Percentiles rank a stretch among this genome's conserved stretches.
Evolutionary conservation across 2,888 invertebrate species (phyloP).

Genomic region (Cerceris ruficornis): DNA sequence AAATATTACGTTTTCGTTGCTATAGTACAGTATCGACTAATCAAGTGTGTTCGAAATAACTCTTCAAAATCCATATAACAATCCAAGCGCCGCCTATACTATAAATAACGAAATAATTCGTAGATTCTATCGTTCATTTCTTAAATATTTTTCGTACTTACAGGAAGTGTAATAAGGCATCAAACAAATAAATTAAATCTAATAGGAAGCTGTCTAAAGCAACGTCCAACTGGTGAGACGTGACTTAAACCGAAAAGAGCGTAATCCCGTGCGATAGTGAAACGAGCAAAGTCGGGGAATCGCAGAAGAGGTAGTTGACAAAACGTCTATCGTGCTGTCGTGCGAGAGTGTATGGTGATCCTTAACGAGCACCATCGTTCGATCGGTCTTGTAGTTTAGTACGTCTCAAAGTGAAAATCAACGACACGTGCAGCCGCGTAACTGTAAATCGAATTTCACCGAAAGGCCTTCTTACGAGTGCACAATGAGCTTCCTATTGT

Average conservation of each 20-base stretch:
- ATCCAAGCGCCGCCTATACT: too few species aligned
- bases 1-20: too few species aligned
- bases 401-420: conserved; percentile 7
- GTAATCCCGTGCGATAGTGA: conserved; percentile 37
- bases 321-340: conserved; percentile 44
- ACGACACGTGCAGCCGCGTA: conserved; percentile 38
- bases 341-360: conserved; percentile 36
- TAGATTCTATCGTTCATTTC: too few species aligned
- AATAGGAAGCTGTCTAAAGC: conserved; percentile 10
- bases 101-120: too few species aligned
- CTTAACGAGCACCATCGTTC: neutral
- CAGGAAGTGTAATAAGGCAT: neutral
- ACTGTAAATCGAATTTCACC: conserved; percentile 37
- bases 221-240: conserved; percentile 49
- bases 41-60: too few species aligned
- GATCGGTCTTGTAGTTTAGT: conserved; percentile 3
- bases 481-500: conserved; percentile 81
- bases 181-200: neutral
- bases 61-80: too few species aligned
- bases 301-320: conserved; percentile 53
- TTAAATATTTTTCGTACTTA: neutral
- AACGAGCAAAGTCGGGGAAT: conserved; percentile 46
- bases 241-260: conserved; percentile 30
- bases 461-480: conserved; percentile 53
- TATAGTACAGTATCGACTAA: too few species aligned